Percentiles rank a stretch among this genome's conserved stretches.
Conservation (phyloP, 2,113 vertebrate genomes). For the Sturnus vulgaris region DNA sequence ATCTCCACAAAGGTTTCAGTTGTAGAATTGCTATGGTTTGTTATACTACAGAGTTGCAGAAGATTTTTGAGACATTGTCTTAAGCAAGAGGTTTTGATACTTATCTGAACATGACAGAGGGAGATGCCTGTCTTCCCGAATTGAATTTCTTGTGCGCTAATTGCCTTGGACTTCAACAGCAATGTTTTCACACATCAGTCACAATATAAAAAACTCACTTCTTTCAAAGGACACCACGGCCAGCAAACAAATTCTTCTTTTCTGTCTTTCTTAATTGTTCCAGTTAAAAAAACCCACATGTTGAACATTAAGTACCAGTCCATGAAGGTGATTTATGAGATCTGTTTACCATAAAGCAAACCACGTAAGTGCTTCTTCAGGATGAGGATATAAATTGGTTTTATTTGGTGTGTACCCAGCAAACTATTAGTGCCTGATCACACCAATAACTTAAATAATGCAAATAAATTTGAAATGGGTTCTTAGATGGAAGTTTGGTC, state of each 20-base stretch:
- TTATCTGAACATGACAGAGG: neutral
- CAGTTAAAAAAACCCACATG: neutral
- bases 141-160: neutral
- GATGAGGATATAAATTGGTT: neutral
- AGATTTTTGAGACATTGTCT: neutral
- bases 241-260: neutral
- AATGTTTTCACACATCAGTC: neutral
- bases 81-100: neutral
- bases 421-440: neutral
- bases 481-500: neutral
- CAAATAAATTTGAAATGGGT: conserved; percentile 1
- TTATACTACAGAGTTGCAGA: neutral
- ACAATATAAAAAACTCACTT: neutral
- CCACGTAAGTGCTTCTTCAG: rapidly evolving
- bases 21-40: neutral
- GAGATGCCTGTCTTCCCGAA: neutral
- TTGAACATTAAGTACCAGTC: neutral
- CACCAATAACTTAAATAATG: neutral
- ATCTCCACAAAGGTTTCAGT: neutral
- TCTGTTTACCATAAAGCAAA: neutral
- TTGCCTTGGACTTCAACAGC: neutral
- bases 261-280: neutral
- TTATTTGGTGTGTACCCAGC: neutral
- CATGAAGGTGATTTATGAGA: neutral
- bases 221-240: neutral